phyloP scores from a whole-genome alignment of 2,888 invertebrate species.

The Leucozona laternaria region DNA sequence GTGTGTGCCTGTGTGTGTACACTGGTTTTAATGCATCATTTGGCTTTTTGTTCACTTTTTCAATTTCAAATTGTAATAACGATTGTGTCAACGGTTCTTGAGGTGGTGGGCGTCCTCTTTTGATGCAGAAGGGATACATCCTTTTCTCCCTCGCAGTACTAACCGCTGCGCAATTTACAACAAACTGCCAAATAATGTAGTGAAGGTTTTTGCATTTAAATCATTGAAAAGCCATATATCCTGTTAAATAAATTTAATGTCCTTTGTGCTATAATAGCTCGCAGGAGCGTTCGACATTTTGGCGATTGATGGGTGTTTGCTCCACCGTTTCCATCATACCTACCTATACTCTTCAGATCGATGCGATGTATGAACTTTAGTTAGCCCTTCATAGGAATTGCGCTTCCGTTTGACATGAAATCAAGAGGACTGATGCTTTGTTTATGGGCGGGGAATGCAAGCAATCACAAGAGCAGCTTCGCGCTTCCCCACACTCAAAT shows the following conservation, averaged over 20 bases:
- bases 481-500: not conserved
- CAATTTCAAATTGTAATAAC: conserved; percentile 72
- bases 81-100: conserved; percentile 67
- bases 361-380: conserved; percentile 55
- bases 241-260: conserved; percentile 74
- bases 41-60: conserved; percentile 52
- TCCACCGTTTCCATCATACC: not conserved
- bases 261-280: conserved; percentile 59
- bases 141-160: not conserved
- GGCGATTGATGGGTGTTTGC: conserved; percentile 59
- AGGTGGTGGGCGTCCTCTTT: not conserved
- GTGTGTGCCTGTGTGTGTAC: not conserved
- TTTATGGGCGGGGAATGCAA: conserved; percentile 19
- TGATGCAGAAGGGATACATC: not conserved
- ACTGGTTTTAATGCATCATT: conserved; percentile 54
- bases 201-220: conserved; percentile 74
- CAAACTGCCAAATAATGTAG: conserved; percentile 75
- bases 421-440: conserved; percentile 13
- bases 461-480: not conserved
- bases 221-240: conserved; percentile 76
- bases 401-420: conserved; percentile 42
- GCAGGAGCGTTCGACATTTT: conserved; percentile 45
- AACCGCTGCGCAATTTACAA: conserved; percentile 59
- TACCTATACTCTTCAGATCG: not conserved
- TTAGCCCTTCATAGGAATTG: conserved; percentile 58